phyloP scores from a whole-genome alignment of 2,888 invertebrate genomes.

The Auanema freiburgensis region DNA sequence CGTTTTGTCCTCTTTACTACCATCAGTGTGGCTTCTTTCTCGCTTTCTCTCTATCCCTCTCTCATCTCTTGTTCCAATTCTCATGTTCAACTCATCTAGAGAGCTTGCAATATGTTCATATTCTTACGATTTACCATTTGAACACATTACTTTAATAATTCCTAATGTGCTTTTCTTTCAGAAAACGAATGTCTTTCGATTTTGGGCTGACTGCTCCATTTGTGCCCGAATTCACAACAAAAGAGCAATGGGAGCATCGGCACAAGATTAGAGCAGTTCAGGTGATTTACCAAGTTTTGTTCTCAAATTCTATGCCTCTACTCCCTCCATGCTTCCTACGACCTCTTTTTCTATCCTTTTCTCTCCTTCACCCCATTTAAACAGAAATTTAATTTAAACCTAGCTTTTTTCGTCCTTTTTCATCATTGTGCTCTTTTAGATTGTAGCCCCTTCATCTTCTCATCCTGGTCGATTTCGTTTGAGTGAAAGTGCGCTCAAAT shows the following conservation, averaged over 20 bases:
- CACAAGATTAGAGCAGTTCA: slow-evolving; percentile 61
- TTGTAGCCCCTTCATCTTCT: slow-evolving; percentile 46
- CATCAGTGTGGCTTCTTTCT: too few species aligned
- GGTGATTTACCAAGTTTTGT: slow-evolving; percentile 25
- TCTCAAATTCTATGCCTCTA: slow-evolving; percentile 1
- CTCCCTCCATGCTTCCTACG: neutral
- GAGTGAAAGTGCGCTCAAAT: slow-evolving; percentile 59
- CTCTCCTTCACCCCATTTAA: neutral
- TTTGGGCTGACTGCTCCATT: slow-evolving; percentile 57
- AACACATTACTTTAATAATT: too few species aligned
- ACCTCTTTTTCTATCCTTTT: neutral
- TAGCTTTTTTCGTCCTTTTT: neutral
- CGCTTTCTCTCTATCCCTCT: slow-evolving; percentile 14
- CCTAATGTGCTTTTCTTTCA: too few species aligned
- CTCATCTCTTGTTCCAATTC: slow-evolving; percentile 4
- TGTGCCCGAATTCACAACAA: slow-evolving; percentile 49
- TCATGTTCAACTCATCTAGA: slow-evolving; percentile 5
- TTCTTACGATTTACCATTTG: too few species aligned
- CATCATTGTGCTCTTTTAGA: slow-evolving; percentile 27
- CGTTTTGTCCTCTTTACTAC: too few species aligned
- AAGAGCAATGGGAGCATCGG: slow-evolving; percentile 57
- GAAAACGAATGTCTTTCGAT: slow-evolving; percentile 50
- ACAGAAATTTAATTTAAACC: neutral
- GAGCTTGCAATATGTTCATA: neutral
- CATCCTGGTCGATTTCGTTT: slow-evolving; percentile 53